These are phyloP conservation scores for Lepilemur septentrionalis DNA, from an alignment of 2,797 vertebrate genomes.

Conservation along the genomic window DNA sequence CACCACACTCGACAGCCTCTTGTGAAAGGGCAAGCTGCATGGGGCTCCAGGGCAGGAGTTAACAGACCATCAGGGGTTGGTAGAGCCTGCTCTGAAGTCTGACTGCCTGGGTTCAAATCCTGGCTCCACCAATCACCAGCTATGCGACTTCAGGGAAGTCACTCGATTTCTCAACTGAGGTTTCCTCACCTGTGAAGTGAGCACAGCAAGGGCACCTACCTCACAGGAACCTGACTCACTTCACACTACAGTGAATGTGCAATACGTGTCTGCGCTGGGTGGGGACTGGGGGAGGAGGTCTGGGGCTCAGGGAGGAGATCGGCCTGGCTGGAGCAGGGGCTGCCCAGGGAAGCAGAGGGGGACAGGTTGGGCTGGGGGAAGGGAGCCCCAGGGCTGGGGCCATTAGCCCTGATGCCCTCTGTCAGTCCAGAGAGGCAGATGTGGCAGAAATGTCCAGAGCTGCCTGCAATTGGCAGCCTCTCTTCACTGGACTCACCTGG, in stretches of 20 bases:
- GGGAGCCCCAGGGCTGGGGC: no score
- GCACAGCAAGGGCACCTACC: background rate
- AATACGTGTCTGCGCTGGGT: background rate
- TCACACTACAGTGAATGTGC: background rate
- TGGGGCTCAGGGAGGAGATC: background rate
- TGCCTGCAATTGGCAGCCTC: background rate
- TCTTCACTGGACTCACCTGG: background rate
- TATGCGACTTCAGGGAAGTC: background rate
- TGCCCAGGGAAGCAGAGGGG: background rate
- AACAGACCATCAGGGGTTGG: background rate
- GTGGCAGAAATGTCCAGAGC: background rate
- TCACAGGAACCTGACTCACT: background rate
- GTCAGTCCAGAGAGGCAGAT: background rate
- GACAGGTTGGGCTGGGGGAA: background rate
- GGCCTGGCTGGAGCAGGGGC: background rate
- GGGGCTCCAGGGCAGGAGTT: background rate
- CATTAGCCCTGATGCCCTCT: background rate
- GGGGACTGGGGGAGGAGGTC: background rate
- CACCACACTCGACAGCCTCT: background rate
- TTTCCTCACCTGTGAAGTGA: slow-evolving; percentile 3
- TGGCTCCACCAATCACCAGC: background rate
- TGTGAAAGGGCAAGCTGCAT: fast-evolving
- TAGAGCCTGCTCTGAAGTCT: background rate
- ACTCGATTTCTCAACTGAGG: background rate
- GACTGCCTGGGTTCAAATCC: background rate